Conservation (phyloP, 2,888 invertebrate genomes). For the Acanthosepion pharaonis region DNA sequence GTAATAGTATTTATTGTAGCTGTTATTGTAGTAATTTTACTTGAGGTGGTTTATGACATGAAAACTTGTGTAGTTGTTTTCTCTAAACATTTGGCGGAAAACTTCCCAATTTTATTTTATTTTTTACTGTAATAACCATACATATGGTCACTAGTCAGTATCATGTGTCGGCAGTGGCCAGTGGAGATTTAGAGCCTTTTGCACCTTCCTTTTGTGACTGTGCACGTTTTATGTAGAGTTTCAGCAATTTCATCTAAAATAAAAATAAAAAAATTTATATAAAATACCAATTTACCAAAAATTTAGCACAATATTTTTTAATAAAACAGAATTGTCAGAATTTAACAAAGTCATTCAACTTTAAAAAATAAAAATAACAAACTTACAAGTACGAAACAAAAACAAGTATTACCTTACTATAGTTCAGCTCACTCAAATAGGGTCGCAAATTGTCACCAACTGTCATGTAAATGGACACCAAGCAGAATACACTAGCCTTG, state of each 20-base stretch:
- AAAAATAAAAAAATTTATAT: slow-evolving; percentile 34
- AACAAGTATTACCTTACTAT: slow-evolving; percentile 83
- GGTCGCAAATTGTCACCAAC: slow-evolving; percentile 87
- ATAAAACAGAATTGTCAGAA: too few species aligned
- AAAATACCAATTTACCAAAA: background rate
- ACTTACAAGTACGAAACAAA: background rate
- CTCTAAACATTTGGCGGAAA: background rate
- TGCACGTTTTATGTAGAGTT: slow-evolving; percentile 83
- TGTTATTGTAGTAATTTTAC: background rate
- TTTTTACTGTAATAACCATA: slow-evolving; percentile 38
- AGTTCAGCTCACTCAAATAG: slow-evolving; percentile 86
- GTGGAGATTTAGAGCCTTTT: slow-evolving; percentile 57
- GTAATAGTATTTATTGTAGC: background rate
- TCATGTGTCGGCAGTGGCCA: slow-evolving; percentile 58
- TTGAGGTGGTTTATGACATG: slow-evolving; percentile 37
- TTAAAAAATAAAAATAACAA: background rate
- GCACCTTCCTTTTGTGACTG: slow-evolving; percentile 65
- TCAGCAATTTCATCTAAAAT: slow-evolving; percentile 81
- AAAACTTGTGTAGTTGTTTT: slow-evolving; percentile 36
- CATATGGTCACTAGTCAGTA: slow-evolving; percentile 37
- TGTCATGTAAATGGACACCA: slow-evolving; percentile 93
- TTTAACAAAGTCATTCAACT: background rate
- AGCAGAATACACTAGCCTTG: slow-evolving; percentile 96
- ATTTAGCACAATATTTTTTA: too few species aligned
- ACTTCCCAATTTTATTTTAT: background rate